phyloP scores from a whole-genome alignment of 2,113 vertebrate species.

The Centrocercus urophasianus region DNA sequence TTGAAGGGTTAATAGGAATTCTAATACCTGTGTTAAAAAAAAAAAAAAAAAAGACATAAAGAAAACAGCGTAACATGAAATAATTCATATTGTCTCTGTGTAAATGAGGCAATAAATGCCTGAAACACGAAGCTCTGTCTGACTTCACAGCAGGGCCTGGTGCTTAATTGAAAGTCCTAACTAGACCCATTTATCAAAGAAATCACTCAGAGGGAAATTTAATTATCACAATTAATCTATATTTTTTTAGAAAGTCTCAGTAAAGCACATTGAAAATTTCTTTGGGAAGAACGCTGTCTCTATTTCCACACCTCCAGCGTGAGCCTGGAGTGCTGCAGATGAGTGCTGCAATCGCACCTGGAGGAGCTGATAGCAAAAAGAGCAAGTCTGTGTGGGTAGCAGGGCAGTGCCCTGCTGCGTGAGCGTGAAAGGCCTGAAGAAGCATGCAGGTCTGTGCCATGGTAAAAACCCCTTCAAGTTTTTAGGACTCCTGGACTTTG shows the following conservation, averaged over 20 bases:
- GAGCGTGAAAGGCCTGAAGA: not conserved
- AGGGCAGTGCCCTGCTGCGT: not conserved
- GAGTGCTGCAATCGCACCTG: not conserved
- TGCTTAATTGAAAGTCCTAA: conserved; percentile 74
- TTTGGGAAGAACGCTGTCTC: not conserved
- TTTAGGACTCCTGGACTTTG: not conserved
- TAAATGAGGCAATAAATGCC: conserved; percentile 72
- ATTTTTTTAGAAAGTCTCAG: conserved; percentile 43
- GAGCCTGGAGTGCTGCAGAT: not conserved
- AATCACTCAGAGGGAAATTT: conserved; percentile 71
- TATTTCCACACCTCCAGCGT: not conserved
- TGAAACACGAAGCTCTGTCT: conserved; percentile 53
- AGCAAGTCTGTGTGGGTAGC: not conserved
- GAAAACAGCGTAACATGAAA: conserved; percentile 56
- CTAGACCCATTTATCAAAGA: conserved; percentile 72
- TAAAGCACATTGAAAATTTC: conserved; percentile 8
- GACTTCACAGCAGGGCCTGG: conserved; percentile 68
- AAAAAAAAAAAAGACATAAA: conserved; percentile 30
- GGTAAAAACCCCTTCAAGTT: not conserved
- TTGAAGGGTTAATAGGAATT: conserved; percentile 63
- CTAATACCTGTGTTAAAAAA: conserved; percentile 35
- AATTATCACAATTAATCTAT: conserved; percentile 73
- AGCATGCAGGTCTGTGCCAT: not conserved
- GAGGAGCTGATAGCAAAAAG: not conserved
- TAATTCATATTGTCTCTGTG: conserved; percentile 62